Conservation (phyloP, 2,113 vertebrate species). For the Physeter macrocephalus region DNA sequence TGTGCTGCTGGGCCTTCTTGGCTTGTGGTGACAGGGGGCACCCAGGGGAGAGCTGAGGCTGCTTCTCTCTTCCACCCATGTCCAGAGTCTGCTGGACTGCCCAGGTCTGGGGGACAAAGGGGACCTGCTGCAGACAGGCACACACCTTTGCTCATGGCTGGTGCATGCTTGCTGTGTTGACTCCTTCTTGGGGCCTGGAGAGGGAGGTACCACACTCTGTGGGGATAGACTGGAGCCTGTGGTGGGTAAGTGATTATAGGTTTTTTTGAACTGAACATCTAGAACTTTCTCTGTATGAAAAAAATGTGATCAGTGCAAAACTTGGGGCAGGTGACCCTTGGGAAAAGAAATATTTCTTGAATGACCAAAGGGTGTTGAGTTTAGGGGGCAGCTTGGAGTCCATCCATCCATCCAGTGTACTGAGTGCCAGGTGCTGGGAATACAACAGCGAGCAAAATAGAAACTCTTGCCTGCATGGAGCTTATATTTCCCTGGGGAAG, state of each 20-base stretch:
- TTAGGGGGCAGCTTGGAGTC: background rate
- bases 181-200: background rate
- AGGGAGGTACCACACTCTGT: background rate
- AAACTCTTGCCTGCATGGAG: background rate
- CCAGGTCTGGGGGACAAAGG: background rate
- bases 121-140: background rate
- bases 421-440: background rate
- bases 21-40: background rate
- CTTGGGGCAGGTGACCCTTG: background rate
- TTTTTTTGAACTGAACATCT: background rate
- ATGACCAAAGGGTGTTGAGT: background rate
- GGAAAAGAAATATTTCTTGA: background rate
- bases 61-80: background rate
- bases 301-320: background rate
- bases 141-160: rapidly evolving
- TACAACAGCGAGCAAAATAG: background rate
- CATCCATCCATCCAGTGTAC: rapidly evolving
- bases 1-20: background rate
- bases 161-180: background rate
- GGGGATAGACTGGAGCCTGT: background rate
- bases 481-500: background rate
- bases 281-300: background rate
- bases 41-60: background rate
- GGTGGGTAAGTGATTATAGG: background rate
- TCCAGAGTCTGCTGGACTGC: background rate